Base-by-base conservation (phyloP, 2,888 invertebrate genomes). In the Macroteleia sp. region DNA sequence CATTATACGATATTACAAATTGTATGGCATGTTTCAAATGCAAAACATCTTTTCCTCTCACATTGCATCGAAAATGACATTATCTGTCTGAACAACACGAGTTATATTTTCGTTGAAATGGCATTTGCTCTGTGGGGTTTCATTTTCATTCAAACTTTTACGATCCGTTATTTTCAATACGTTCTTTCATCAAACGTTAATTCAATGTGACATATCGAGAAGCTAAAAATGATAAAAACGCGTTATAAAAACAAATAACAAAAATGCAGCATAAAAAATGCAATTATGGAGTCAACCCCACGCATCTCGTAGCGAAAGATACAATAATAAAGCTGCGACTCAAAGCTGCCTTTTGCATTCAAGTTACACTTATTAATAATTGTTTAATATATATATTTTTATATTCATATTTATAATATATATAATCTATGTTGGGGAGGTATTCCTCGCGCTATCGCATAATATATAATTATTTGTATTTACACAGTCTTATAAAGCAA, bases 401-500 rank as follows among this genome's bases (percentile, higher is more conserved):
- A 42, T 75, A 75, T 61, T 61, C 39, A 48, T 61, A 67, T 67
- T 67, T 61, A 54, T 67, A 74, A 67, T 61, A 67, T 74, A 70
- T 78, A 78, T 78, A 74, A 70, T 74, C 69, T 74, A 78, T 74
- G 52, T 74, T 74, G 74, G 70, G 61, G 70, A 74, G 59, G 70
- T 59, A 56, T 79, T 66, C 73, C 73, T 81, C 67, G 61, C 61
- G 82, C 85, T 87, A 86, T 87, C 87, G 87, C 86, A 83, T 86
- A 83, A 82, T 83, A 82, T 84, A 83, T 86, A 81, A 84, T 83
- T 84, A 81, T 89, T 88, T 87, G 86, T 91, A 91, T 92, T 86
- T 92, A 92, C 91, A 92, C 91, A 92, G 91, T 91, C 89, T 92
- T 92, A 91, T 91, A 88, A 91, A 88, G 89, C 91, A 89, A 92